Conservation (phyloP, 2,113 vertebrate species). For the Cochlearius cochlearius region DNA sequence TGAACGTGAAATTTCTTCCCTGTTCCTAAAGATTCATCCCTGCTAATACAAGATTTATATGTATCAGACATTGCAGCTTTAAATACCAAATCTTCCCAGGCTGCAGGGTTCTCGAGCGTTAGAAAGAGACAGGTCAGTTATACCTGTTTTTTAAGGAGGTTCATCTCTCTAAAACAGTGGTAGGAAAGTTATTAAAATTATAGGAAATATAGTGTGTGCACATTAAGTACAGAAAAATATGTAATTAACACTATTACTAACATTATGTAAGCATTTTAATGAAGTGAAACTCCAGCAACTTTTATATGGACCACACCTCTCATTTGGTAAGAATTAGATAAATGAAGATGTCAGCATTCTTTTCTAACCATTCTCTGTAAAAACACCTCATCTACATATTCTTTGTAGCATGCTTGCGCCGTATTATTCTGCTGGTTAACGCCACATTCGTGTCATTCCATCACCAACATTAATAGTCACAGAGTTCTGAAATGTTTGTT, state of each 20-base stretch:
- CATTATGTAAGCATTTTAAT: not conserved
- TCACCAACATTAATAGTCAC: not conserved
- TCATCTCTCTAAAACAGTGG: not conserved
- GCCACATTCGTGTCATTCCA: not conserved
- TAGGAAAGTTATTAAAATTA: not conserved
- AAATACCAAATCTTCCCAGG: not conserved
- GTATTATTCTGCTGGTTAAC: not conserved
- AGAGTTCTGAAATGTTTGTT: not conserved
- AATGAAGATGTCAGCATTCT: not conserved
- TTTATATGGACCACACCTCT: not conserved
- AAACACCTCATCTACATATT: not conserved
- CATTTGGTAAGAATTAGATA: not conserved
- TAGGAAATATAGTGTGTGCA: not conserved
- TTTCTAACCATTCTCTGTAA: not conserved
- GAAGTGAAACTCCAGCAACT: not conserved
- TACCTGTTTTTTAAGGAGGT: not conserved
- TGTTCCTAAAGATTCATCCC: not conserved
- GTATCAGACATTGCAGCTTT: not conserved
- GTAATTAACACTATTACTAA: not conserved
- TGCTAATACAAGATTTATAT: conserved; percentile 6
- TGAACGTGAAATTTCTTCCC: not conserved
- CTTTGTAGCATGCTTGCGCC: not conserved
- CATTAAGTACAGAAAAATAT: not conserved
- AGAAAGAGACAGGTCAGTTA: not conserved
- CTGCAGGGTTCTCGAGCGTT: not conserved